Evolutionary conservation across 1,140 invertebrate genomes (phyloP).

Genomic region (Drosophila pachea): DNA sequence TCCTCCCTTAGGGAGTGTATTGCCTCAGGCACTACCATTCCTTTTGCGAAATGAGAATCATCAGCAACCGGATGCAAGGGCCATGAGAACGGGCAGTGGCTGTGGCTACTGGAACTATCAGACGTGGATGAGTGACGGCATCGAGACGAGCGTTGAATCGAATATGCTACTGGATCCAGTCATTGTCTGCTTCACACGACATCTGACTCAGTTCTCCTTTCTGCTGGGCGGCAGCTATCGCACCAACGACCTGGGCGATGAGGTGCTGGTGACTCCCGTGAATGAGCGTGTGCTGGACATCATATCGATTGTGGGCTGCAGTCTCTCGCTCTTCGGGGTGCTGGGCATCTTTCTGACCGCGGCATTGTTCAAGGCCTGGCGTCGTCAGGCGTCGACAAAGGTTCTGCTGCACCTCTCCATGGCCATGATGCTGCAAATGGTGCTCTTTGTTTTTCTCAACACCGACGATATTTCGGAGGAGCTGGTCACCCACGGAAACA

Average conservation of each 20-base stretch:
- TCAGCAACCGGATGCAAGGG: slow-evolving; percentile 42
- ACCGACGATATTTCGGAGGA: slow-evolving; percentile 80
- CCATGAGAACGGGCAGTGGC: slow-evolving; percentile 42
- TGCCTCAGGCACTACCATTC: slow-evolving; percentile 51
- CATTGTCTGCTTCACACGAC: slow-evolving; percentile 81
- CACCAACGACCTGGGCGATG: slow-evolving; percentile 56
- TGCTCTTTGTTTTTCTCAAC: slow-evolving; percentile 79
- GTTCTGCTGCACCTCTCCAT: slow-evolving; percentile 82
- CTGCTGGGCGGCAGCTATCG: slow-evolving; percentile 79
- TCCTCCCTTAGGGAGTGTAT: slow-evolving; percentile 13
- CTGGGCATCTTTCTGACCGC: slow-evolving; percentile 82
- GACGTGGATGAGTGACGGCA: slow-evolving; percentile 64
- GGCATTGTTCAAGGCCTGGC: slow-evolving; percentile 81
- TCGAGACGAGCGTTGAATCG: slow-evolving; percentile 31
- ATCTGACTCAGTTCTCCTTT: slow-evolving; percentile 83
- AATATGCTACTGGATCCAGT: slow-evolving; percentile 51
- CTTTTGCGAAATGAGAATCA: slow-evolving; percentile 65
- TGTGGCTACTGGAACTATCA: slow-evolving; percentile 75
- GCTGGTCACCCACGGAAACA: slow-evolving; percentile 35
- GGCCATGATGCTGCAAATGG: slow-evolving; percentile 81
- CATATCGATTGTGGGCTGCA: slow-evolving; percentile 82
- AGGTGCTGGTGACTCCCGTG: slow-evolving; percentile 65
- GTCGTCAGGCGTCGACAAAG: slow-evolving; percentile 82
- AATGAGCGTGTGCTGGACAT: slow-evolving; percentile 81
- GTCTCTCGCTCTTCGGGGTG: slow-evolving; percentile 82